phyloP scores from a whole-genome alignment of 2,113 vertebrate species.

The Coregonus clupeaformis region DNA sequence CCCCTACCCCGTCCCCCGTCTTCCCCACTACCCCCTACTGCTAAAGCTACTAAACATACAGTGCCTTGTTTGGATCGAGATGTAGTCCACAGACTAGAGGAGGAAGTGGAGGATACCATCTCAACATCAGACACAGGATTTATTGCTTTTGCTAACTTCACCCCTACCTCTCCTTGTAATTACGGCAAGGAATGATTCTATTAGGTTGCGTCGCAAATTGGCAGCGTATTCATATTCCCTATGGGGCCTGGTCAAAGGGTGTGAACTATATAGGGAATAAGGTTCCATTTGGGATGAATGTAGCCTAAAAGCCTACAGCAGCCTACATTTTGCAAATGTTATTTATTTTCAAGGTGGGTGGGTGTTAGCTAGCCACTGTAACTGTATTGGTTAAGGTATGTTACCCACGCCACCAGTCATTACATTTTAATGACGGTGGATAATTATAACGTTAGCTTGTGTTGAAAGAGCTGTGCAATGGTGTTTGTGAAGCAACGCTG shows the following conservation, averaged over 20 bases:
- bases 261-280: too few relatives aligned
- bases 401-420: constrained; percentile 62
- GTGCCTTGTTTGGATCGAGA: constrained; percentile 35
- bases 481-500: constrained; percentile 46
- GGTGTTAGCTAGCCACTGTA: constrained; percentile 42
- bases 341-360: constrained; percentile 53
- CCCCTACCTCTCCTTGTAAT: constrained; percentile 50
- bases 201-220: constrained; percentile 16
- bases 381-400: constrained; percentile 57
- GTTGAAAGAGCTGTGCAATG: constrained; percentile 58
- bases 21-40: constrained; percentile 46
- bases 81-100: constrained; percentile 52
- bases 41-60: constrained; percentile 70
- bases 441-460: constrained; percentile 59
- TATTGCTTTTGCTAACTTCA: constrained; percentile 66
- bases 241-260: too few relatives aligned
- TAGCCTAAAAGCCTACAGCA: neutral
- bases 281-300: constrained; percentile 12
- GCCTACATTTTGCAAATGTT: constrained; percentile 55
- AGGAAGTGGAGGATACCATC: constrained; percentile 51
- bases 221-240: too few relatives aligned
- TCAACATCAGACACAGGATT: constrained; percentile 57
- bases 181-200: constrained; percentile 59
- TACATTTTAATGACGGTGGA: constrained; percentile 59
- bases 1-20: neutral